Base-by-base conservation (phyloP, 2,888 invertebrate genomes). In the Daptonema setosum region DNA sequence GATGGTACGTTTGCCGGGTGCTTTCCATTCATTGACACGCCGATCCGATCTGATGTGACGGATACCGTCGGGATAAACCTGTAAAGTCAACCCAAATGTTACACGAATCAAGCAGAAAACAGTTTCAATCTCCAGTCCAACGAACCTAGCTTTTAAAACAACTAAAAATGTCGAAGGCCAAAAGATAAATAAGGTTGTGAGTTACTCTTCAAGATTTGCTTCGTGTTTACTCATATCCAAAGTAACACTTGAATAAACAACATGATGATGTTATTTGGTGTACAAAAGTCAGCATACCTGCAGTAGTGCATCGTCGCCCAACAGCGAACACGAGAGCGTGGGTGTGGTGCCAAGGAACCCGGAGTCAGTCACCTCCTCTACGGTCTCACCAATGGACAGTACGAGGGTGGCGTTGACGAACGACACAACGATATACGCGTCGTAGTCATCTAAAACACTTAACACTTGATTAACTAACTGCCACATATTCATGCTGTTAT, bases 301-400 rank as follows among this genome's bases (percentile, higher is more conserved):
- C 1, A 97, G 90, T 28, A 97, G 76, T 1, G 95, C 91, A 75
- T 99, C 95, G 68, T 87, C 93, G 56, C 95, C 95, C 29, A 99
- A 79, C 41, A 93, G 87, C 14, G 91, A 88, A 74, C 97, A 97
- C 61, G 88, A 86, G n/a, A 99, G 77, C 0, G 97, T 99, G 0
- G 95, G 93, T 0, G 95, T 95, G 0, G 95, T 97, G 59, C 95
- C 95, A 67, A 97, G 78, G 73, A 99, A 97, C 51, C 97, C 97
- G 60, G 95, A 95, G 74, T 99, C 97, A 0, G 95, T 91, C 28
- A 97, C 97, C 82, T 99, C 97, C 75, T 99, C 97, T n/a, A 99
- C 97, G 20, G 95, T 97, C 75, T 97, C 97, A 64, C 97, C 97
- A 71, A 99, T 97, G 66, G 91, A 91, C 68, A 99, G 79, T 62